phyloP scores from a whole-genome alignment of 2,888 invertebrate genomes.

The Notodonta dromedarius region DNA sequence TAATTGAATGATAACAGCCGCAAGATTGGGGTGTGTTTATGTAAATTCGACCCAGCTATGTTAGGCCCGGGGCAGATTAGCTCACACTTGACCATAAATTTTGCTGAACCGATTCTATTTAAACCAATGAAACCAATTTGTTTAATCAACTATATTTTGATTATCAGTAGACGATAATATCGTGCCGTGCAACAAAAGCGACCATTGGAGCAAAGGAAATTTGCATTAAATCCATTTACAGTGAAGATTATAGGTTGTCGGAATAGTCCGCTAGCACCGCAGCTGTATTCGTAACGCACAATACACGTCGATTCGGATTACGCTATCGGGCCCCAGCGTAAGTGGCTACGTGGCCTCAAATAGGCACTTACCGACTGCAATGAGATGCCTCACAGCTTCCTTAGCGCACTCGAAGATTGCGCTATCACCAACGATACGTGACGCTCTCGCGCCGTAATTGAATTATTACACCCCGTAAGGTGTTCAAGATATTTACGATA shows the following conservation, averaged over 20 bases:
- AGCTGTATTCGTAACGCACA: constrained; percentile 63
- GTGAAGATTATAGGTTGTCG: constrained; percentile 67
- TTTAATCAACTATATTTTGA: background rate
- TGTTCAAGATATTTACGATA: constrained; percentile 58
- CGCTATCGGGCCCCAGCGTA: constrained; percentile 71
- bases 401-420: constrained; percentile 69
- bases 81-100: constrained; percentile 49
- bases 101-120: constrained; percentile 60
- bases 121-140: background rate
- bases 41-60: constrained; percentile 76
- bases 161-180: too few species aligned
- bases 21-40: constrained; percentile 77
- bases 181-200: too few species aligned
- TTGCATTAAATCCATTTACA: constrained; percentile 79
- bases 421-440: constrained; percentile 69
- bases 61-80: constrained; percentile 69
- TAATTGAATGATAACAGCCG: constrained; percentile 83
- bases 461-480: constrained; percentile 67
- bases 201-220: constrained; percentile 61
- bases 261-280: constrained; percentile 63
- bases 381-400: constrained; percentile 73
- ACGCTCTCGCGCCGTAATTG: constrained; percentile 72
- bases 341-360: constrained; percentile 74
- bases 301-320: constrained; percentile 77
- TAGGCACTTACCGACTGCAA: constrained; percentile 77